A percentile compares a stretch with the other conserved stretches of the same genome.
Evolutionary conservation across 2,113 vertebrate species (phyloP).

Genomic region (Varanus salvator): DNA sequence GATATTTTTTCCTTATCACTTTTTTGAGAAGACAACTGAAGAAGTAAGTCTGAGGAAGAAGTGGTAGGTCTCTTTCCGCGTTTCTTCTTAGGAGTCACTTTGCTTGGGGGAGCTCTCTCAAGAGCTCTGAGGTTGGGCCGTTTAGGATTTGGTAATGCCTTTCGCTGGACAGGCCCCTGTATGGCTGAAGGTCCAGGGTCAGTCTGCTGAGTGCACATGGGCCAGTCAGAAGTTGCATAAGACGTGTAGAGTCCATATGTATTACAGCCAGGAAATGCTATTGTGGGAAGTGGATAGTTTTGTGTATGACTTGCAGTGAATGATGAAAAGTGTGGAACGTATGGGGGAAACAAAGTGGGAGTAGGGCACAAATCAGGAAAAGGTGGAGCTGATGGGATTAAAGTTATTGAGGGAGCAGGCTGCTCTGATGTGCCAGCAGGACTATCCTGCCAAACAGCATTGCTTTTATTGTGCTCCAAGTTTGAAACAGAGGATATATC

Average conservation of each 20-base stretch:
- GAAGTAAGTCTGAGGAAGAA: constrained; percentile 62
- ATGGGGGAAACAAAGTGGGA: constrained; percentile 73
- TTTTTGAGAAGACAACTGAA: constrained; percentile 69
- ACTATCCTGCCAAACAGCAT: constrained; percentile 63
- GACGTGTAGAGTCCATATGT: constrained; percentile 88
- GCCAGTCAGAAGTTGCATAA: constrained; percentile 88
- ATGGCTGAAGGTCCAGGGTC: constrained; percentile 76
- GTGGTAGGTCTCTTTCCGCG: constrained; percentile 75
- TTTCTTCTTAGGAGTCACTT: constrained; percentile 68
- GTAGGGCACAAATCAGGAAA: constrained; percentile 68
- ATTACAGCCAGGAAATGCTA: constrained; percentile 81
- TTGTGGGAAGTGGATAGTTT: constrained; percentile 76
- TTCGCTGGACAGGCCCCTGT: constrained; percentile 70
- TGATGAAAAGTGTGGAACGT: constrained; percentile 81
- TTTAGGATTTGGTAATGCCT: constrained; percentile 70
- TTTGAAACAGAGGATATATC: constrained; percentile 61
- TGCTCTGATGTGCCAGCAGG: constrained; percentile 59
- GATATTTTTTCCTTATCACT: constrained; percentile 74
- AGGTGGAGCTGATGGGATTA: constrained; percentile 72
- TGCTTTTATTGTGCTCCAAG: constrained; percentile 63
- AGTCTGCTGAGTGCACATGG: constrained; percentile 82
- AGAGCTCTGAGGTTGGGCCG: constrained; percentile 86
- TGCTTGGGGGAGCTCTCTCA: constrained; percentile 71
- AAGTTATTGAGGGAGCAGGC: constrained; percentile 66
- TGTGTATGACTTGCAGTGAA: constrained; percentile 78